Percentiles rank a stretch among this genome's conserved stretches.
Conservation (phyloP, 2,113 vertebrate genomes). For the Odocoileus hemionus region DNA sequence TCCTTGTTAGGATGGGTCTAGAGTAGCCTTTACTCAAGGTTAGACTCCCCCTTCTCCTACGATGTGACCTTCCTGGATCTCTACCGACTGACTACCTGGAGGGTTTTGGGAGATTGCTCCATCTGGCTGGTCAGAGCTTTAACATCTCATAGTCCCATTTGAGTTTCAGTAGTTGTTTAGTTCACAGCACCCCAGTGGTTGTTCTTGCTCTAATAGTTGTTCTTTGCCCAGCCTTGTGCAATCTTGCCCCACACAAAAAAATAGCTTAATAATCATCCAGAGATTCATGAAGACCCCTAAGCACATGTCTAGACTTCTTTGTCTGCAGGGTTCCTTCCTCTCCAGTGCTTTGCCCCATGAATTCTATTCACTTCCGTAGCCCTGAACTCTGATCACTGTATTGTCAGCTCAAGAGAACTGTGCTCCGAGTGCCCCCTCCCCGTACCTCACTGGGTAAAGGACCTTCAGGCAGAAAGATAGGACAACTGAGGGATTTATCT, state of each 20-base stretch:
- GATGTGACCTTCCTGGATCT: not conserved
- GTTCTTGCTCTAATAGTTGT: not conserved
- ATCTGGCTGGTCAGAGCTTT: not conserved
- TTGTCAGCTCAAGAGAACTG: not conserved
- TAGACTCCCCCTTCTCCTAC: not conserved
- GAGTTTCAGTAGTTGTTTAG: not conserved
- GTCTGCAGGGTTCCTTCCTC: not conserved
- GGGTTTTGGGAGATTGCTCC: not conserved
- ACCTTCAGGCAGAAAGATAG: not conserved
- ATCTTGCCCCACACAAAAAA: not conserved
- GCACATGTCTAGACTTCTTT: not conserved
- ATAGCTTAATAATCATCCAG: not conserved
- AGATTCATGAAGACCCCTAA: not conserved
- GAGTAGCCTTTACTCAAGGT: not conserved
- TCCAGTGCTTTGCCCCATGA: not conserved
- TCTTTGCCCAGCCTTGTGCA: not conserved
- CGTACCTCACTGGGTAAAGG: no score
- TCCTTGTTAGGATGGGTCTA: not conserved
- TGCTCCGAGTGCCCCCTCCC: not conserved
- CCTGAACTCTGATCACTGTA: not conserved
- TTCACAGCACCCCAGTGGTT: not conserved
- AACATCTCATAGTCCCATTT: not conserved
- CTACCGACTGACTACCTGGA: not conserved
- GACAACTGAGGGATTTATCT: not conserved
- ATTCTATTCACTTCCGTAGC: not conserved